Base-by-base conservation (phyloP, 2,113 vertebrate genomes). In the Petrocephalus zakoni region DNA sequence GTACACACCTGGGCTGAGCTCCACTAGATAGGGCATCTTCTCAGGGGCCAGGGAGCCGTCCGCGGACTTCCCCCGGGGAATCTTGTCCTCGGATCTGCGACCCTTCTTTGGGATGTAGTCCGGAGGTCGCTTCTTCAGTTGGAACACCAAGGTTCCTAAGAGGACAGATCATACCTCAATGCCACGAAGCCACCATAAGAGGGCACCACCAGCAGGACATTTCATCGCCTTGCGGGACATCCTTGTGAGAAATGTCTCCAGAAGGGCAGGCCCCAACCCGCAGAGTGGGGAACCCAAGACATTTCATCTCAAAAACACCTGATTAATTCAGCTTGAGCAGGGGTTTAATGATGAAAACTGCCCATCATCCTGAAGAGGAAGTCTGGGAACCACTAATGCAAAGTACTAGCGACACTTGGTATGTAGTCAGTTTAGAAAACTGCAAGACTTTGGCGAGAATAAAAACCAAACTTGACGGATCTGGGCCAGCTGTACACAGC, bases 21-120 rank as follows among this genome's bases (percentile, higher is more conserved):
- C 98, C 90, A 99, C 98, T 86, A 99, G 93, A 90, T 99, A 99
- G 49, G 98, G 98, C 93, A 99, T 95, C 87, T 98, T 99, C 93
- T 99, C 98, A 0, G 98, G 97, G 6, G 97, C 97, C 46, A 96
- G 93, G 0, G 92, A 92, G 72, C 95, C 94, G 0, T 97, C 97
- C 64, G 90, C 87, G 55, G 96, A 96, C 93, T 96, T 97, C 84
- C 95, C 95, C 68, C 95, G 94, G 25, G 91, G 89, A 2, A 90
- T 92, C 90, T 96, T 97, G 91, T 96, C 97, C 0, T 99, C 98
- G 21, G 92, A 94, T 90, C 97, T 98, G 90, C 96, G 96, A 0
- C 93, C 94, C 93, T 97, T 98, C 95, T 96, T 97, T 87, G 96
- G 94, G 85, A 96, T 88, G 86, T 97, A 95, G 94, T 99, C 98